These are phyloP conservation scores for Macaca fascicularis DNA, from an alignment of 2,113 vertebrate genomes.

Conservation along the genomic window T2T-MFA8v1.1 NC_088379.1:100573001-100573500, in stretches of 20 bases:
- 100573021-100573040: neutral
- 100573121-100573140: neutral
- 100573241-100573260: neutral
- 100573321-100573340: neutral
- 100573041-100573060: neutral
- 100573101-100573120: neutral
- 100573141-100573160: neutral
- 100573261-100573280: neutral
- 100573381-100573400: neutral
- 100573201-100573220: neutral
- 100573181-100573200: neutral
- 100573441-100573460: neutral
- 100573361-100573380: neutral
- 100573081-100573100: neutral
- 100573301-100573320: neutral
- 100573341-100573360: neutral
- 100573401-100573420: neutral
- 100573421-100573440: neutral
- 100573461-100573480: neutral
- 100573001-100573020: neutral
- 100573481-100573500: neutral
- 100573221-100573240: neutral
- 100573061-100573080: rapidly evolving
- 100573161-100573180: neutral
- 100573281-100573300: neutral